Base-by-base conservation (phyloP, 37 sponge, comb jelly and placozoan species). In the Cliona cf. orientalis region DNA sequence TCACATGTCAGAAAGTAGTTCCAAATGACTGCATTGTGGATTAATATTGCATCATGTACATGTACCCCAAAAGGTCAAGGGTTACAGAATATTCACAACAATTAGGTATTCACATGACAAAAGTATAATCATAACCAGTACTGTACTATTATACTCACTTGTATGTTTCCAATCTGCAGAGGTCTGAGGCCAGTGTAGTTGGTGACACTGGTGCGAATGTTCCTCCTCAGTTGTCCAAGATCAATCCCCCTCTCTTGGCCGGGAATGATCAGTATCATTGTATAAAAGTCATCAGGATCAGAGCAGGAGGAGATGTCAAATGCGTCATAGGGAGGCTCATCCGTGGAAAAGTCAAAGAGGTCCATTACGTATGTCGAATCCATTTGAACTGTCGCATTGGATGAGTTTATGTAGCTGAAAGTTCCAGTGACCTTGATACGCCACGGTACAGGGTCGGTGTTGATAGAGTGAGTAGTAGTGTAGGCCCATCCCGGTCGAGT, bases 121-220 rank as follows among this genome's bases (percentile, higher is more conserved):
- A n/a, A n/a, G n/a, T n/a, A n/a, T n/a, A n/a, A n/a, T n/a, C n/a
- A n/a, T n/a, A n/a, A n/a, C n/a, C n/a, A n/a, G n/a, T n/a, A n/a
- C n/a, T n/a, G n/a, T n/a, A n/a, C n/a, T n/a, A n/a, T n/a, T 31
- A 36, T n/a, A 68, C 76, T 45, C 63, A 91, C 91, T 58, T 78
- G 74, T 7, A 90, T 80, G 43, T 69, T 76, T 38, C 70, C 71
- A n/a, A 86, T 41, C 49, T 86, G 87, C 35, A 86, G 67, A 33
- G 87, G 87, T 58, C 58, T 63, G 37, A 85, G 44, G 4, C 49
- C 61, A 28, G 91, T 71, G 22, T 49, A 70, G 7, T 1, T 25
- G 9, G 53, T 55, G 57, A 91, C 21, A 21, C 58, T 43, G 3
- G 43, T 23, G 23, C 91, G 34, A 5, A 91, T 29, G 49, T 77